Conservation (phyloP, 2,888 invertebrate species). For the Heterodera filipjevi region DNA sequence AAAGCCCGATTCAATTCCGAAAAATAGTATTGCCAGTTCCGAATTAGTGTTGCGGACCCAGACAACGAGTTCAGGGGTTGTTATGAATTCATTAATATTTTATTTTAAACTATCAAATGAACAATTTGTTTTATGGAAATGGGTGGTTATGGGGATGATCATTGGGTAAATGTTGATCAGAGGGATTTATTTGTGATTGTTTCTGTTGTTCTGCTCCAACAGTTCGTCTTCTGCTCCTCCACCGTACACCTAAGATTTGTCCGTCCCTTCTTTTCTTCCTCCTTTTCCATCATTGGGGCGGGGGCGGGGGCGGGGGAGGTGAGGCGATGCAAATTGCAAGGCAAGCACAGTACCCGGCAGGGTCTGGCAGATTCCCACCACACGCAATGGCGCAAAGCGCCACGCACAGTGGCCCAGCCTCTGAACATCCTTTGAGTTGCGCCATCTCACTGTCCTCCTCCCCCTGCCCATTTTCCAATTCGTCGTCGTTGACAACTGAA, state of each 20-base stretch:
- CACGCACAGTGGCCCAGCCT: no score
- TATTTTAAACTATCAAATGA: background rate
- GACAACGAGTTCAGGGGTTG: no score
- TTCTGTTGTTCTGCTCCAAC: no score
- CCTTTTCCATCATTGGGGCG: no score
- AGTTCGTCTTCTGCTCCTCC: background rate
- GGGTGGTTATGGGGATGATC: no score
- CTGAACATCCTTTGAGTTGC: conserved; percentile 25
- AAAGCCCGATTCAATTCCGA: no score
- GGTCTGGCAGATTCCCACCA: conserved; percentile 10
- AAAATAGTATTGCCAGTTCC: no score
- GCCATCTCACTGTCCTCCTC: background rate
- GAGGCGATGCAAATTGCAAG: no score
- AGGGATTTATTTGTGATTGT: background rate
- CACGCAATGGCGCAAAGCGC: conserved; percentile 3
- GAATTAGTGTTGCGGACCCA: no score
- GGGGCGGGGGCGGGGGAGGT: no score
- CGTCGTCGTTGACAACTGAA: conserved; percentile 31
- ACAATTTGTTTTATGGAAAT: background rate
- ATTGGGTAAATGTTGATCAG: background rate
- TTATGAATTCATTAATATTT: no score
- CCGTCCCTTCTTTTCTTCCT: no score
- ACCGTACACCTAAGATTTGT: background rate
- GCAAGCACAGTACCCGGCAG: background rate
- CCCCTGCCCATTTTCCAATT: conserved; percentile 29